phyloP scores from a whole-genome alignment of 2,888 invertebrate genomes.

The Cataglyphis cursor region DNA sequence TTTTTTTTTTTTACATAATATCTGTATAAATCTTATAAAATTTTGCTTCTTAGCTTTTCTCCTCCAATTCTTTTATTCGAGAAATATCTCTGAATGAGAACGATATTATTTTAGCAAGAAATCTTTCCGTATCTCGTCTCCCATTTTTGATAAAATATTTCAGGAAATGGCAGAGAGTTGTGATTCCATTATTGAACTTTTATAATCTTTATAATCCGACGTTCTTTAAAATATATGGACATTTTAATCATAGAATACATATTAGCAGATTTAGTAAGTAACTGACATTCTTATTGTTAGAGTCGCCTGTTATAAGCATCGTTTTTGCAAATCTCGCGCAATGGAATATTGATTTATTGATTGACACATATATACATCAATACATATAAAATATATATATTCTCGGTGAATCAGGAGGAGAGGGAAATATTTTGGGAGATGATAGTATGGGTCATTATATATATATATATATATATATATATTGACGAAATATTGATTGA shows the following conservation, averaged over 20 bases:
- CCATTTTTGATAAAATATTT: slow-evolving; percentile 6
- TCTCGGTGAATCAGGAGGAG: no score
- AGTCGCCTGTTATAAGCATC: neutral
- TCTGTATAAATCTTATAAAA: neutral
- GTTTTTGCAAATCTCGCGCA: neutral
- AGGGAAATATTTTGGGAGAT: no score
- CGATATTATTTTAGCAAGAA: slow-evolving; percentile 4
- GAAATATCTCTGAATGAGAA: neutral
- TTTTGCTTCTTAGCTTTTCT: neutral
- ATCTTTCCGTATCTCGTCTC: neutral
- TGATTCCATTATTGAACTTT: neutral
- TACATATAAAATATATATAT: no score
- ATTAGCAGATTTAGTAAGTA: neutral
- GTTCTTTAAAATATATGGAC: neutral
- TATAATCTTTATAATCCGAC: neutral
- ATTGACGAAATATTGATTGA: neutral
- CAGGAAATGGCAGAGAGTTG: neutral
- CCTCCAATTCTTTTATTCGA: neutral
- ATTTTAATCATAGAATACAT: neutral
- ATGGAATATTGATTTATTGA: neutral
- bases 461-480: no score
- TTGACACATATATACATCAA: neutral
- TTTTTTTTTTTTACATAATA: neutral
- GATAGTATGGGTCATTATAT: no score
- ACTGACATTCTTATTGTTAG: slow-evolving; percentile 27